Evolutionary conservation across 1,140 invertebrate species (phyloP), one percentile per base, ranked within the genome.

Genomic region (Antheraea mylitta): DNA sequence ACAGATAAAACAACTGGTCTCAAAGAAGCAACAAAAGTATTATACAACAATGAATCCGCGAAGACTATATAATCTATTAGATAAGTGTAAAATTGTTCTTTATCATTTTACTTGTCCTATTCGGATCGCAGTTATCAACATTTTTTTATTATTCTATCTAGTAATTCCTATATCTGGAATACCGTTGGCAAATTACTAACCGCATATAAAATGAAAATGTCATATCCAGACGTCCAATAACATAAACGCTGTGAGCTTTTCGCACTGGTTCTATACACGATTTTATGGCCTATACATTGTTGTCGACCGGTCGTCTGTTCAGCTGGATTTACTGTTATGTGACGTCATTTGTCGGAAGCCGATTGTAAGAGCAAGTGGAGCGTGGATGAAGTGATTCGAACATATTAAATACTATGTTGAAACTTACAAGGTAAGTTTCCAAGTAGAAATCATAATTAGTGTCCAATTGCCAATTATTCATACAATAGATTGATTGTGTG

Each of bases 201-300:
- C 30, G 59, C 59, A 36, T 36, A 61, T 61, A 36, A 61, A 22
- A 22, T 61, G 11, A 61, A 61, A 22, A 13, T 59, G 58, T 22
- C 18, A 61, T 22, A 8, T 36, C 59, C 16, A 61, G 59, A 53
- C 45, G 11, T 53, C 11, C 11, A 53, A 53, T 53, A 53, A 53
- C 16, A n/a, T 53, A 53, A 53, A 53, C 10, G 10, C 7, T 53
- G 45, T n/a, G 45, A 53, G 16, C 16, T 6, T 5, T 13, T 53
- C 11, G 45, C 45, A 53, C 11, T 53, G 16, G 45, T 53, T 53
- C 45, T 13, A 53, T 53, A 16, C 45, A 16, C 2, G 16, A 53
- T 16, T 53, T 53, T 53, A 53, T 53, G 11, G 13, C 16, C 45
- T 53, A n/a, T 53, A 53, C 45, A 53, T 53, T 53, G 45, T 53